These are phyloP conservation scores for Drosophila demipolita DNA, from an alignment of 2,888 invertebrate genomes.

Conservation along the genomic window DNA sequence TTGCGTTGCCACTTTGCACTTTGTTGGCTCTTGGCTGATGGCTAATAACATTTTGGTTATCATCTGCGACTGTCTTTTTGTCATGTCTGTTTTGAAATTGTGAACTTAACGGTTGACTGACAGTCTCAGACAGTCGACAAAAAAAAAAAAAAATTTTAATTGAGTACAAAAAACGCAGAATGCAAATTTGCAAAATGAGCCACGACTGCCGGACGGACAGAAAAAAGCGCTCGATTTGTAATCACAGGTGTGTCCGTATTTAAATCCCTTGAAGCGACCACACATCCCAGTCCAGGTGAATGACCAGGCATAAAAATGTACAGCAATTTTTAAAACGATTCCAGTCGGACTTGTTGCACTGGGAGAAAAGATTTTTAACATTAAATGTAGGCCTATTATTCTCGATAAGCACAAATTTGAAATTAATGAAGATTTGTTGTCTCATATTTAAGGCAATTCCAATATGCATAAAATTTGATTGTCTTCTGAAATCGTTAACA, in stretches of 20 bases:
- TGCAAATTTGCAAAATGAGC: constrained; percentile 71
- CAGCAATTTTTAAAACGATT: constrained; percentile 74
- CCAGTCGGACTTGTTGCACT: constrained; percentile 36
- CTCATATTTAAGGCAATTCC: not conserved
- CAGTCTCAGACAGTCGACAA: constrained; percentile 1
- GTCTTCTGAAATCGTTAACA: not conserved
- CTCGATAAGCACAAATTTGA: not conserved
- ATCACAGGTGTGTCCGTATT: constrained; percentile 57
- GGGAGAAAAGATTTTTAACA: constrained; percentile 17
- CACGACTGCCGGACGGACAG: constrained; percentile 3
- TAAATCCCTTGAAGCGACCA: constrained; percentile 25
- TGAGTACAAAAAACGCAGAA: constrained; percentile 63
- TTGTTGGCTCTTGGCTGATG: constrained; percentile 13
- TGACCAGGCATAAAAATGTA: constrained; percentile 69
- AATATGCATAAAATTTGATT: not conserved
- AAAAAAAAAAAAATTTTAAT: constrained; percentile 47
- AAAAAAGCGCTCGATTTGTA: constrained; percentile 13
- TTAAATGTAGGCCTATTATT: too few species aligned
- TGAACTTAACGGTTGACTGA: constrained; percentile 10
- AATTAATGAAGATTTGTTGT: not conserved
- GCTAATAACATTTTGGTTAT: constrained; percentile 16
- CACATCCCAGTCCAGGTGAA: constrained; percentile 5
- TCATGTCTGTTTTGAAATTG: not conserved
- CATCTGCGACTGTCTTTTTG: not conserved
- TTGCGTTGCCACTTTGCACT: constrained; percentile 10